A percentile compares a stretch with the other conserved stretches of the same genome.
phyloP scores from a whole-genome alignment of 1,140 invertebrate genomes.

The Gyrodactylus salaris region DNA sequence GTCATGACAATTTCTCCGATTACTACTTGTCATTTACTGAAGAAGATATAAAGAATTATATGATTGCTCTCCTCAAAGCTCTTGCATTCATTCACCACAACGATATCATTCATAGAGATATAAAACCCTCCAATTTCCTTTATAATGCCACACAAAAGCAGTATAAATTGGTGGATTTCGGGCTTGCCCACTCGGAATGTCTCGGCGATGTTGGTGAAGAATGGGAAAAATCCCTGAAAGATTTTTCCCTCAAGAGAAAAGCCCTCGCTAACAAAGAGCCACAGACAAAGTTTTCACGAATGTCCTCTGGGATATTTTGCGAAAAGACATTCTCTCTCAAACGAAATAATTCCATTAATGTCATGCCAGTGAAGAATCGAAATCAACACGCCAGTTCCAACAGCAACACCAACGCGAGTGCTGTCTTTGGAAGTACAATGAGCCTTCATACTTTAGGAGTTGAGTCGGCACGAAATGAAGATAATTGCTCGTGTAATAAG shows the following conservation, averaged over 20 bases:
- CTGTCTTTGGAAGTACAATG: neutral
- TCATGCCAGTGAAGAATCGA: neutral
- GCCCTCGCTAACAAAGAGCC: neutral
- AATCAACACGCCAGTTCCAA: neutral
- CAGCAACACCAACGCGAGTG: neutral
- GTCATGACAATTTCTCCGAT: conserved; percentile 40
- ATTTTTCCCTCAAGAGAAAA: neutral
- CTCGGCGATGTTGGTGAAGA: conserved; percentile 2
- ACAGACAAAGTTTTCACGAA: neutral
- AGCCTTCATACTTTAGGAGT: neutral
- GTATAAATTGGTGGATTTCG: conserved; percentile 37
- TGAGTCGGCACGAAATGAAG: neutral
- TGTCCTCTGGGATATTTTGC: neutral
- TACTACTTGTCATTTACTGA: conserved; percentile 27
- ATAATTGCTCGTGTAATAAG: neutral
- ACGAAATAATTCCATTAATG: neutral
- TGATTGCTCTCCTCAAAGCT: conserved; percentile 42
- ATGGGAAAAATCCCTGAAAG: neutral
- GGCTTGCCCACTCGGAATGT: conserved; percentile 31
- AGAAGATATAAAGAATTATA: conserved; percentile 38
- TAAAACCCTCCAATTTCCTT: conserved; percentile 68
- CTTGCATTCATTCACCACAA: conserved; percentile 43
- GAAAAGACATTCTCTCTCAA: neutral
- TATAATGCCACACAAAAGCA: conserved; percentile 38
- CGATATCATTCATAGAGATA: conserved; percentile 52